Percentiles rank a stretch among this genome's conserved stretches.
Conservation (phyloP, 2,113 vertebrate genomes). For the Corythornis madagascariensis region DNA sequence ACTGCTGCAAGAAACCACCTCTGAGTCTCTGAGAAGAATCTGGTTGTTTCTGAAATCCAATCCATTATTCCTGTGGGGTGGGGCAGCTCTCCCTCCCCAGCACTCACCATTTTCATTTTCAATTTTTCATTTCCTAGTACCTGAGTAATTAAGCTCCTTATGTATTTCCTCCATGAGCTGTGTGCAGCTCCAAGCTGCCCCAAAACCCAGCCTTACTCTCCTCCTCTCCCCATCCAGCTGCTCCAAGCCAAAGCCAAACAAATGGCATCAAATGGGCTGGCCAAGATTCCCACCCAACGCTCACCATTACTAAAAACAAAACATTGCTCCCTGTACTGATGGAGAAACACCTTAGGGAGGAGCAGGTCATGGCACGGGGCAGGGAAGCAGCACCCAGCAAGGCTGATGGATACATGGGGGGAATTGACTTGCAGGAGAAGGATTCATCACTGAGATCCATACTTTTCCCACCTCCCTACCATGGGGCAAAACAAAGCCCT, state of each 20-base stretch:
- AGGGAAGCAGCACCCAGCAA: background rate
- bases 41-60: background rate
- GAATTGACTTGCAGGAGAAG: background rate
- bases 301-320: background rate
- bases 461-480: background rate
- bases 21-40: background rate
- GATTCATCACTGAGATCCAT: background rate
- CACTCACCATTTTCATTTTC: background rate
- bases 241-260: background rate
- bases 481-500: background rate
- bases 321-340: rapidly evolving
- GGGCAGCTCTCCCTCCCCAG: background rate
- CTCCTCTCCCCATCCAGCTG: background rate
- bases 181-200: background rate
- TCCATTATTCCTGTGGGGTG: rapidly evolving
- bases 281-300: background rate
- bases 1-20: background rate
- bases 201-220: background rate
- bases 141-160: background rate
- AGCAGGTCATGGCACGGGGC: rapidly evolving
- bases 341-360: background rate
- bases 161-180: background rate
- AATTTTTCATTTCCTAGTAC: background rate
- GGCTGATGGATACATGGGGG: background rate
- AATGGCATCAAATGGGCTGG: rapidly evolving